Percentiles rank a stretch among this genome's conserved stretches.
phyloP scores from a whole-genome alignment of 1,140 invertebrate genomes.

The Helicoverpa zea region DNA sequence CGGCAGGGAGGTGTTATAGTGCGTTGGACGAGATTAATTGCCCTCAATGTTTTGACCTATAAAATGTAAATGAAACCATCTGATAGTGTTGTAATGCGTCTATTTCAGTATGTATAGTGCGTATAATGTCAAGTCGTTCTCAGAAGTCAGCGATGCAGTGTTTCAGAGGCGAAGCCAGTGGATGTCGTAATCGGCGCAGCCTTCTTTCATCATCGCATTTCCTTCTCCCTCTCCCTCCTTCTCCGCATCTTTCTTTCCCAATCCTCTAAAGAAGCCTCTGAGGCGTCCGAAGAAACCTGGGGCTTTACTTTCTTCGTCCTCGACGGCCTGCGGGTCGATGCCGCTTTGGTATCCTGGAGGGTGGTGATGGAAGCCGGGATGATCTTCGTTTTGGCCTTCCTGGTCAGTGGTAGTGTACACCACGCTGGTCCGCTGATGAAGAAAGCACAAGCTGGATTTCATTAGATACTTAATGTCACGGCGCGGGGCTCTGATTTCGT shows the following conservation, averaged over 20 bases:
- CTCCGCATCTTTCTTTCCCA: constrained; percentile 46
- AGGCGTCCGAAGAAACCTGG: constrained; percentile 66
- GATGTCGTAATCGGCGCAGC: not conserved
- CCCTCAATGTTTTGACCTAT: constrained; percentile 2
- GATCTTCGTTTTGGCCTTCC: constrained; percentile 37
- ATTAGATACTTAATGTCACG: constrained; percentile 77
- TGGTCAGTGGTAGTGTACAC: constrained; percentile 58
- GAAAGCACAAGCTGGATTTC: constrained; percentile 83
- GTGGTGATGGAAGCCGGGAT: constrained; percentile 35
- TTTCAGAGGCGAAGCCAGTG: not conserved
- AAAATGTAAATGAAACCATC: constrained; percentile 33
- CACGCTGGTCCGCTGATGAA: constrained; percentile 78
- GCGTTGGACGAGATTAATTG: constrained; percentile 80
- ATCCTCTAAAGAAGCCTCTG: constrained; percentile 68
- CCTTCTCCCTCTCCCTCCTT: constrained; percentile 59
- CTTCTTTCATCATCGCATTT: constrained; percentile 60
- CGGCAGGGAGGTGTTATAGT: constrained; percentile 59
- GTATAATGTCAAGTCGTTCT: not conserved
- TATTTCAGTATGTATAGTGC: constrained; percentile 15
- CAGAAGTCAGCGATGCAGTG: not conserved
- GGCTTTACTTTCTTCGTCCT: constrained; percentile 60
- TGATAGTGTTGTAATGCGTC: constrained; percentile 16
- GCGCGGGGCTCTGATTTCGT: constrained; percentile 82
- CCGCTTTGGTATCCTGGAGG: constrained; percentile 39
- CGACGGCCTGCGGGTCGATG: not conserved